A percentile compares a stretch with the other conserved stretches of the same genome.
Evolutionary conservation across 2,888 invertebrate species (phyloP).

Genomic region (Balanococcus diminutus): DNA sequence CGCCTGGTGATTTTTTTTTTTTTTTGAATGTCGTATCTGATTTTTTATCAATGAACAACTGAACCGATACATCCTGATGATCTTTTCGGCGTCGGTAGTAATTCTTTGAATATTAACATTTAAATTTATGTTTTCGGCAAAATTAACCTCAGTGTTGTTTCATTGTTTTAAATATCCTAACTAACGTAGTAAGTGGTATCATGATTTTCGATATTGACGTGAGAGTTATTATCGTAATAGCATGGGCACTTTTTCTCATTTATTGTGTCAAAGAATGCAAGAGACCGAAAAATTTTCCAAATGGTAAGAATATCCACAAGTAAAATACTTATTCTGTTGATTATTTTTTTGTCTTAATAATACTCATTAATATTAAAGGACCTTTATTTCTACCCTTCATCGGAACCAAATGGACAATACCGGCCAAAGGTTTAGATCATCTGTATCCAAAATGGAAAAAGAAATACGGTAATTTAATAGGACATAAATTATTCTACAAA

Average conservation of each 20-base stretch:
- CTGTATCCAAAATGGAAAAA: conserved; percentile 10
- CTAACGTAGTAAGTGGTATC: too few species aligned
- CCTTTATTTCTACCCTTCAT: conserved; percentile 24
- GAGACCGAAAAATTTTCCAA: conserved; percentile 22
- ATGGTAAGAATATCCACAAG: background rate
- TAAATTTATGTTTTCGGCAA: too few species aligned
- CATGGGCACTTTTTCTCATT: background rate
- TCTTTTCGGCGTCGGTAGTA: too few species aligned
- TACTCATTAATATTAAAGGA: background rate
- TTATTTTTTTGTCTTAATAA: background rate
- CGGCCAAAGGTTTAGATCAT: background rate
- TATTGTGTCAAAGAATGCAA: background rate
- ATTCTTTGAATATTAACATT: too few species aligned
- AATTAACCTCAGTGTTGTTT: too few species aligned
- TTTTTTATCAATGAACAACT: too few species aligned
- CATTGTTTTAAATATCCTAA: too few species aligned
- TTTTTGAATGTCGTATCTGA: too few species aligned
- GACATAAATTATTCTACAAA: background rate
- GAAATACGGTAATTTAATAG: conserved; percentile 44
- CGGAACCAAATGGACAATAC: background rate
- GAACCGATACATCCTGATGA: too few species aligned
- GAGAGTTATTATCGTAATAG: background rate
- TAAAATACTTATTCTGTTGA: background rate
- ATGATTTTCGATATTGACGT: background rate
- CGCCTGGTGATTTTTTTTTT: too few species aligned